These are phyloP conservation scores for Drosophila parthenogenetica DNA, from an alignment of 2,888 invertebrate genomes.

Conservation along the genomic window DNA sequence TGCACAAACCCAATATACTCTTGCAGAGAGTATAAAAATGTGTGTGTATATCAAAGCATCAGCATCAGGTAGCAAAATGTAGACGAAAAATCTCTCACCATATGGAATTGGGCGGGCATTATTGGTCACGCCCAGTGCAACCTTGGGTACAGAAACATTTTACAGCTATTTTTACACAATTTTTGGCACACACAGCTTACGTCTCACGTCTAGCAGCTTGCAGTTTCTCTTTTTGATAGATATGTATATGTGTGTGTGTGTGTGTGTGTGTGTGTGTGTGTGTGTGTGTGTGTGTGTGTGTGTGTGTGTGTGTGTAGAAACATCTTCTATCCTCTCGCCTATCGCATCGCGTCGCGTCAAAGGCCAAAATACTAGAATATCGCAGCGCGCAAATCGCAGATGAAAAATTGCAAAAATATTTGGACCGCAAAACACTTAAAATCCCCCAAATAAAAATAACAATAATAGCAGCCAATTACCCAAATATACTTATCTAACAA, in stretches of 20 bases:
- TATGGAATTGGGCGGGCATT: conserved; percentile 46
- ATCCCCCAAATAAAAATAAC: conserved; percentile 36
- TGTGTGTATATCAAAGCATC: conserved; percentile 37
- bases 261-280: too few relatives aligned
- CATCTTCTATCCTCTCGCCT: not conserved
- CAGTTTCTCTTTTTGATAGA: not conserved
- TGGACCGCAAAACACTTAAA: conserved; percentile 62
- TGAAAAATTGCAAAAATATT: conserved; percentile 67
- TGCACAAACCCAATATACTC: too few relatives aligned
- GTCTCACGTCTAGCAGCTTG: not conserved
- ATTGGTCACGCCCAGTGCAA: conserved; percentile 41
- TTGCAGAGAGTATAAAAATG: too few relatives aligned
- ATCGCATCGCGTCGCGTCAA: conserved; percentile 31
- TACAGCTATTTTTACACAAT: conserved; percentile 72
- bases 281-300: not conserved
- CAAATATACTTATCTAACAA: conserved; percentile 34
- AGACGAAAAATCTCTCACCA: conserved; percentile 26
- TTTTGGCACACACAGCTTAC: conserved; percentile 25
- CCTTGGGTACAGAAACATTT: conserved; percentile 56
- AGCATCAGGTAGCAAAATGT: conserved; percentile 40
- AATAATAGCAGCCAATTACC: conserved; percentile 34
- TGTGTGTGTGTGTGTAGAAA: not conserved
- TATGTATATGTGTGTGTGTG: too few relatives aligned
- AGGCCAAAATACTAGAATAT: conserved; percentile 48
- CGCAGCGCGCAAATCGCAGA: conserved; percentile 46